Evolutionary conservation across 2,113 vertebrate species (phyloP).

Genomic region (Mystacornis crossleyi): DNA sequence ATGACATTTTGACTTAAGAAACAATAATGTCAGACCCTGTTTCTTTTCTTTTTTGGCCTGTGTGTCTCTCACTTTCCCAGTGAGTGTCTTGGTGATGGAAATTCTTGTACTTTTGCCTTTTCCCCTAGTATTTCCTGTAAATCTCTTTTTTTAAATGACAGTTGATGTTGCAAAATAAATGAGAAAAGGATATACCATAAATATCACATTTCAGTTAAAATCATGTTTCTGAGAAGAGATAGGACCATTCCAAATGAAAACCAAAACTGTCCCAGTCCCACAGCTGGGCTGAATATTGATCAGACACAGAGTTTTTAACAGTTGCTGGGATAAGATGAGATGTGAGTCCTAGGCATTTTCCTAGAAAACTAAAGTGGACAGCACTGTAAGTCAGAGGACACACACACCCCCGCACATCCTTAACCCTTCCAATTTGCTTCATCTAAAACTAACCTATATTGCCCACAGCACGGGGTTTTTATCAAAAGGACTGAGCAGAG

Average conservation of each 20-base stretch:
- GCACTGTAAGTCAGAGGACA: background rate
- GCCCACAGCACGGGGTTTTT: background rate
- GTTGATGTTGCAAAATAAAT: background rate
- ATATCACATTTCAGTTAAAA: background rate
- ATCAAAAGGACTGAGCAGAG: background rate
- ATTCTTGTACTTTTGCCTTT: background rate
- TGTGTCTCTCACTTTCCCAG: background rate
- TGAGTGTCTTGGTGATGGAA: background rate
- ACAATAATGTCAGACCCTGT: background rate
- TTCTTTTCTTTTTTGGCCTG: background rate
- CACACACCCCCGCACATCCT: rapidly evolving
- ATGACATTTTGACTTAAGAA: slow-evolving; percentile 7
- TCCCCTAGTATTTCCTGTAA: background rate
- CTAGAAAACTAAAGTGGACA: background rate
- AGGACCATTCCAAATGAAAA: background rate
- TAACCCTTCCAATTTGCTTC: background rate
- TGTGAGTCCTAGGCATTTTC: background rate
- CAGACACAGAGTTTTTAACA: background rate
- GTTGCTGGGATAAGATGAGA: background rate
- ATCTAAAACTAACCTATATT: background rate
- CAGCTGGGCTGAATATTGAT: background rate
- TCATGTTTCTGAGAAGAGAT: background rate
- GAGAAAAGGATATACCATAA: background rate
- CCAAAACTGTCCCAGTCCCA: background rate
- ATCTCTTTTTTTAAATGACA: background rate